These are phyloP conservation scores for Drosophila melanosoma DNA, from an alignment of 2,888 invertebrate genomes.

Conservation along the genomic window DNA sequence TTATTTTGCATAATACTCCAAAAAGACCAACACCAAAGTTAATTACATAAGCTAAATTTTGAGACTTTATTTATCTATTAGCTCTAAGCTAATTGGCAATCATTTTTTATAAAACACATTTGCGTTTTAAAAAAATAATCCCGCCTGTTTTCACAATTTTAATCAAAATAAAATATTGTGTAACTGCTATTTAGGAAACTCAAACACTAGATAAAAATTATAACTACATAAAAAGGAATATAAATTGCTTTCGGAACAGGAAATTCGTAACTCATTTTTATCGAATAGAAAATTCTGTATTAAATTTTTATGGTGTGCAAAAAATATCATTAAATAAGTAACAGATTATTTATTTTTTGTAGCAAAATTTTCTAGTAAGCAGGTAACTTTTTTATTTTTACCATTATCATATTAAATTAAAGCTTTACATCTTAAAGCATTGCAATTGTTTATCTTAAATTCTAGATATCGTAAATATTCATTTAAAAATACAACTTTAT, in stretches of 20 bases:
- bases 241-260: conserved; percentile 30
- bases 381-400: neutral
- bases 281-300: neutral
- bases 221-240: neutral
- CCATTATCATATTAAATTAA: neutral
- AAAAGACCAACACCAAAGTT: neutral
- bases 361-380: neutral
- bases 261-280: conserved; percentile 23
- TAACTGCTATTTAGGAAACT: neutral
- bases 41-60: neutral
- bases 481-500: neutral
- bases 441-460: neutral
- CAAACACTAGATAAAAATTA: neutral
- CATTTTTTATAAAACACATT: neutral
- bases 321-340: neutral
- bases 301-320: neutral
- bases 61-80: neutral
- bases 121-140: neutral
- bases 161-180: conserved; percentile 20
- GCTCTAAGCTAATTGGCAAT: neutral
- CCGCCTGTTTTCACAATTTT: neutral
- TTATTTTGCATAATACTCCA: neutral
- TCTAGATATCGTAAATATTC: too few species aligned
- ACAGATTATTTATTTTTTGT: neutral
- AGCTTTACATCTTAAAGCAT: neutral